Evolutionary conservation across 2,797 vertebrate genomes (phyloP).

Genomic region (Eutrigla gurnardus): DNA sequence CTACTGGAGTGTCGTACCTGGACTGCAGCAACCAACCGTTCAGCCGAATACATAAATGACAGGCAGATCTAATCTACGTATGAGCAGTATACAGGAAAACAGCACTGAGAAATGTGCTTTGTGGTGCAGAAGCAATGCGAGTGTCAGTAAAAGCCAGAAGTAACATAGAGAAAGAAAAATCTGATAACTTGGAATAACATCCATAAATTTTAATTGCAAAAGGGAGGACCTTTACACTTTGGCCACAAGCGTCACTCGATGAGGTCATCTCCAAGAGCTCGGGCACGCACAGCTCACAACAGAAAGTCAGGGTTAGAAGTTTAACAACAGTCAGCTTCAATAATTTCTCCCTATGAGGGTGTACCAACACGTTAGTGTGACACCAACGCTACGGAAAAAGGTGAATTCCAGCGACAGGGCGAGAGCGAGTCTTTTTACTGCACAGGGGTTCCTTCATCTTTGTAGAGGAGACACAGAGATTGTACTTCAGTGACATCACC

Average conservation of each 20-base stretch:
- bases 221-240: slow-evolving; percentile 44
- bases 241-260: not conserved
- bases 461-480: not conserved
- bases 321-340: not conserved
- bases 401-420: not conserved
- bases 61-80: not conserved
- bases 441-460: not conserved
- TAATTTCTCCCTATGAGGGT: not conserved
- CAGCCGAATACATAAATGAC: not conserved
- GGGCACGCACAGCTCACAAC: not conserved
- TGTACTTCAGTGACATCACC: not conserved
- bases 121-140: not conserved
- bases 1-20: not conserved
- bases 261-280: not conserved
- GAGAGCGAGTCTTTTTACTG: not conserved
- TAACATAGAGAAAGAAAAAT: slow-evolving; percentile 1
- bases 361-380: not conserved
- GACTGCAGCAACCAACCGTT: slow-evolving; percentile 1
- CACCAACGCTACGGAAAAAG: not conserved
- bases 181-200: not conserved
- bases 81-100: not conserved
- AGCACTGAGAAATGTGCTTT: not conserved
- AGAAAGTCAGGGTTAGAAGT: not conserved
- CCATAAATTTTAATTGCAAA: slow-evolving; percentile 32
- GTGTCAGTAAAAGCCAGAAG: not conserved